A percentile compares a stretch with the other conserved stretches of the same genome.
Conservation (phyloP, 2,113 vertebrate genomes). For the Diphyllodes magnificus region DNA sequence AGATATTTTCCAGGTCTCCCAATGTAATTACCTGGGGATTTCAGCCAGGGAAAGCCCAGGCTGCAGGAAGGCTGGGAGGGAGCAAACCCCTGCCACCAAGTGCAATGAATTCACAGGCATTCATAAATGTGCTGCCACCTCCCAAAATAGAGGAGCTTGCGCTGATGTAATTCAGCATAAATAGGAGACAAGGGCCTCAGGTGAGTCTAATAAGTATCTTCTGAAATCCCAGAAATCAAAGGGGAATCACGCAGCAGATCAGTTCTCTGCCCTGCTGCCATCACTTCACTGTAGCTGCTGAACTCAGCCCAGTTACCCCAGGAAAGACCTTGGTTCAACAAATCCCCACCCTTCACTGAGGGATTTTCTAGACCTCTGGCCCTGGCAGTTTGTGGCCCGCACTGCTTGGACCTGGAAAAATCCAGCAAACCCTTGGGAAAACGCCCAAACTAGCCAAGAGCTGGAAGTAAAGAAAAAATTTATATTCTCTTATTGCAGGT, state of each 20-base stretch:
- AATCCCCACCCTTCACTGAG: neutral
- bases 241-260: accelerated
- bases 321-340: neutral
- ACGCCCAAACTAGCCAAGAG: accelerated
- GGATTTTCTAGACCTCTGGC: neutral
- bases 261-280: accelerated
- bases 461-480: neutral
- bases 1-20: neutral
- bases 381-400: neutral
- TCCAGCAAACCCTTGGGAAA: neutral
- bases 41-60: neutral
- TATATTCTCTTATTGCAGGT: accelerated
- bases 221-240: neutral
- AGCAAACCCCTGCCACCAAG: neutral
- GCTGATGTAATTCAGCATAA: neutral
- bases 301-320: neutral
- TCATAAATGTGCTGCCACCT: neutral
- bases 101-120: accelerated
- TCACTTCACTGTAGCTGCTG: neutral
- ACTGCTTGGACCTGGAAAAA: accelerated
- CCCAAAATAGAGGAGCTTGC: neutral
- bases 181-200: too few relatives aligned
- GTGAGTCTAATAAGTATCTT: accelerated
- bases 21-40: neutral
- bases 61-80: neutral